Evolutionary conservation across 2,888 invertebrate genomes (phyloP).

Genomic region (Papilio demoleus): DNA sequence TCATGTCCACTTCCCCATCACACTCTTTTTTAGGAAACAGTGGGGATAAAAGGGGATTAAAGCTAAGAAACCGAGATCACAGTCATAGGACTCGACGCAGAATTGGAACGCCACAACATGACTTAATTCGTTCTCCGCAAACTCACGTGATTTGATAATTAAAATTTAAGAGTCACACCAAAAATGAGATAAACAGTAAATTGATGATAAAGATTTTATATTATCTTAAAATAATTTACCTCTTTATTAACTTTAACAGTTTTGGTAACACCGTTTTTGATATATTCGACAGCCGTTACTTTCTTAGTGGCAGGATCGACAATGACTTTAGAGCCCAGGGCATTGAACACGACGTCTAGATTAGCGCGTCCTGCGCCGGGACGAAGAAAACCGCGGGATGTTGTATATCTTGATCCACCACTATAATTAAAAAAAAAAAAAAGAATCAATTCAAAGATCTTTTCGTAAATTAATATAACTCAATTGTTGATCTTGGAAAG

Average conservation of each 20-base stretch:
- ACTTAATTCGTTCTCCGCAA: too few species aligned
- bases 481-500: too few species aligned
- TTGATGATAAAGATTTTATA: background rate
- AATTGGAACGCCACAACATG: too few species aligned
- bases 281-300: constrained; percentile 85
- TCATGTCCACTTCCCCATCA: too few species aligned
- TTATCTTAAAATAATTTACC: constrained; percentile 54
- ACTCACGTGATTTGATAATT: too few species aligned
- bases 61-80: too few species aligned
- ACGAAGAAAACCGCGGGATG: constrained; percentile 85
- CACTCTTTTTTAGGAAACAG: too few species aligned
- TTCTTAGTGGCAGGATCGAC: constrained; percentile 75
- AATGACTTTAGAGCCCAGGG: constrained; percentile 84
- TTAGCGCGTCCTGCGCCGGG: constrained; percentile 84
- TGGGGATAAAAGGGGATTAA: too few species aligned
- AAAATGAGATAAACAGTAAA: too few species aligned
- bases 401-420: constrained; percentile 84
- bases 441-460: background rate
- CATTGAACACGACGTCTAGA: constrained; percentile 85
- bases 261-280: constrained; percentile 75
- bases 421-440: constrained; percentile 56
- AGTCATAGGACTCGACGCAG: too few species aligned
- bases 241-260: constrained; percentile 80
- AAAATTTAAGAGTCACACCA: too few species aligned
- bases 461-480: background rate